These are phyloP conservation scores for Conus canariensis DNA, from an alignment of 2,888 invertebrate genomes.

Conservation along the genomic window DNA sequence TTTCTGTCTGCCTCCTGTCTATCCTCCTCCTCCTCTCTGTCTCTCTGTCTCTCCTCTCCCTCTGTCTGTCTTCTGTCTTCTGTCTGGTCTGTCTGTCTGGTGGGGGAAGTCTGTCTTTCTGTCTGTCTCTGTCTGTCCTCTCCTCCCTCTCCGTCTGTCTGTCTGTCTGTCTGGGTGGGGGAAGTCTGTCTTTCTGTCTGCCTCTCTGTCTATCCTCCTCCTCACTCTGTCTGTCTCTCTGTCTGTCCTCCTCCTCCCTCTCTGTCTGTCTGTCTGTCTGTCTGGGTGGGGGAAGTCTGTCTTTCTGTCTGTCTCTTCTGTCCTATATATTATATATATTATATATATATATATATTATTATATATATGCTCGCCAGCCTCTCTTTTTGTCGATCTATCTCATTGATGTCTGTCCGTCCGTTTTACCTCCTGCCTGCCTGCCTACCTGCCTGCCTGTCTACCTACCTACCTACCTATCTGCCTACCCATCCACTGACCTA, in stretches of 20 bases:
- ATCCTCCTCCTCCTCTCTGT: not conserved
- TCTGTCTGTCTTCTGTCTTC: too few relatives aligned
- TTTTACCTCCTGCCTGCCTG: not conserved
- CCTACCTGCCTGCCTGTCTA: not conserved
- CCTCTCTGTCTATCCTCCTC: not conserved
- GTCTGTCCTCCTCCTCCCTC: not conserved
- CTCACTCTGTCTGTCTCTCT: not conserved
- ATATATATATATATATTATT: not conserved
- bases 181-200: not conserved
- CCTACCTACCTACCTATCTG: too few relatives aligned
- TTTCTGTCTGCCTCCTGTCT: too few relatives aligned
- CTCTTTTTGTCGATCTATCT: not conserved
- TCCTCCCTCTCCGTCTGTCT: not conserved
- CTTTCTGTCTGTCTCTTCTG: not conserved
- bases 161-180: not conserved
- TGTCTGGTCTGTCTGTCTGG: too few relatives aligned
- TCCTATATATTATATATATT: not conserved
- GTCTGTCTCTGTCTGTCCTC: not conserved
- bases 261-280: not conserved
- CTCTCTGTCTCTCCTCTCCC: constrained; percentile 7
- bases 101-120: too few relatives aligned
- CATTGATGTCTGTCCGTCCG: too few relatives aligned
- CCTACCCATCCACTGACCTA: not conserved
- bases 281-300: not conserved
- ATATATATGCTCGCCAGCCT: not conserved